Percentiles rank a stretch among this genome's conserved stretches.
Evolutionary conservation across 2,113 vertebrate genomes (phyloP).

Genomic region (Chlorocebus sabaeus): DNA sequence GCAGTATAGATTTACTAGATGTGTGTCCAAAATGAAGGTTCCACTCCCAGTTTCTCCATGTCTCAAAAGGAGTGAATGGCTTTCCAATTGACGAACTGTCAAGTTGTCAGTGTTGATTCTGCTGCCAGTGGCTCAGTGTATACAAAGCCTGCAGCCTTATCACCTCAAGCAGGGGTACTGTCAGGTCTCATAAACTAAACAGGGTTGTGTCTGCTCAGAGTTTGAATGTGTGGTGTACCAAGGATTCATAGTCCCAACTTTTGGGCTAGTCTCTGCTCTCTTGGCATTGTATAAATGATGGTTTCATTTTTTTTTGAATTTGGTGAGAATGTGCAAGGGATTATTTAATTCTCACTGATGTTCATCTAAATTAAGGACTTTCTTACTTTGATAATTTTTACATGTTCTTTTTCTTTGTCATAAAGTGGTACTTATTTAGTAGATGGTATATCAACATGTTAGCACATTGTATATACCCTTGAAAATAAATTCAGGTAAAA

Average conservation of each 20-base stretch:
- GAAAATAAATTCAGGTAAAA: conserved; percentile 12
- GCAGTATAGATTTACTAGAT: not conserved
- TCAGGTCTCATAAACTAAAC: not conserved
- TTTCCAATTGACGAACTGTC: not conserved
- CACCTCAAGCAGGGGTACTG: conserved; percentile 39
- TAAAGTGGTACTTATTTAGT: not conserved
- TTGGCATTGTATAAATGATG: not conserved
- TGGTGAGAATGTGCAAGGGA: not conserved
- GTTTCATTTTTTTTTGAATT: conserved; percentile 51
- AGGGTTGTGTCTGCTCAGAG: not conserved
- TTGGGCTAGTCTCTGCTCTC: not conserved
- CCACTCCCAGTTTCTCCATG: not conserved
- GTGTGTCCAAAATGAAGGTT: not conserved
- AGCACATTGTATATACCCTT: not conserved
- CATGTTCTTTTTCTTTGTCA: not conserved
- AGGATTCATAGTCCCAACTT: not conserved
- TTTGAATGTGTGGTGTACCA: not conserved
- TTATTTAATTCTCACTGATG: conserved; percentile 35
- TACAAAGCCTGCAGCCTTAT: not conserved
- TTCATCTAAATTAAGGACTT: not conserved
- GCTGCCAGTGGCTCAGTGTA: not conserved
- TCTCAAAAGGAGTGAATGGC: not conserved
- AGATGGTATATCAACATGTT: not conserved
- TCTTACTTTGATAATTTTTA: conserved; percentile 33
- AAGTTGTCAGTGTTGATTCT: conserved; percentile 31